Percentiles rank a stretch among this genome's conserved stretches.
phyloP scores from a whole-genome alignment of 2,113 vertebrate species.

The Microcebus ravelobensis region DNA sequence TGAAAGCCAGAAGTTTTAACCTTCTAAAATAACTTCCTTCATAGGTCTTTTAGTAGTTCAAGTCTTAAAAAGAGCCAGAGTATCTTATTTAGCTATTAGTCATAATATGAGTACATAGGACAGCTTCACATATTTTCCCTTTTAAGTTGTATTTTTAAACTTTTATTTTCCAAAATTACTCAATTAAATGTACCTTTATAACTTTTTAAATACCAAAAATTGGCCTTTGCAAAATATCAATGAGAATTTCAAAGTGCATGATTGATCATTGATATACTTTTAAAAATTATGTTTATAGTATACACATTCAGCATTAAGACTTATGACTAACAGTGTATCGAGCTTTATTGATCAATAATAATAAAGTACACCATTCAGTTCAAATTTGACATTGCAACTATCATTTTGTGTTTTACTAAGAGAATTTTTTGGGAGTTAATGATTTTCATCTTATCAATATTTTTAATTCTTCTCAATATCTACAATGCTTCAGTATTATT shows the following conservation, averaged over 20 bases:
- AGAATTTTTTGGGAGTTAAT: background rate
- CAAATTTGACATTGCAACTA: conserved; percentile 4
- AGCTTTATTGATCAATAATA: conserved; percentile 26
- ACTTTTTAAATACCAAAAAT: conserved; percentile 23
- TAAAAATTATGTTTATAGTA: conserved; percentile 53
- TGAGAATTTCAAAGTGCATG: conserved; percentile 64
- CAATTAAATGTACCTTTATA: conserved; percentile 68
- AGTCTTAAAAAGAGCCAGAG: background rate
- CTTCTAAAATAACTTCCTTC: conserved; percentile 26
- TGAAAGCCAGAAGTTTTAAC: conserved; percentile 35
- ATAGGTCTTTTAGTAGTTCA: background rate
- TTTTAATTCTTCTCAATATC: background rate
- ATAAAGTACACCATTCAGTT: background rate
- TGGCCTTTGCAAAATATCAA: conserved; percentile 57
- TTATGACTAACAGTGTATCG: conserved; percentile 51
- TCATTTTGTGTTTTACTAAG: conserved; percentile 45
- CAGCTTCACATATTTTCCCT: background rate
- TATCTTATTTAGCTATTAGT: background rate
- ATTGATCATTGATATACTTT: conserved; percentile 69
- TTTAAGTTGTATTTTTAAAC: conserved; percentile 44
- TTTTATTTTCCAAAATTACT: conserved; percentile 58
- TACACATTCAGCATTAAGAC: conserved; percentile 50
- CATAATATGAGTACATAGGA: background rate
- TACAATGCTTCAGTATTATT: background rate
- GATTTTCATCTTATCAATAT: conserved; percentile 7